Percentiles rank a stretch among this genome's conserved stretches.
These are phyloP conservation scores for Anoplophora glabripennis DNA, from an alignment of 1,140 invertebrate genomes.

Conservation along the genomic window DNA sequence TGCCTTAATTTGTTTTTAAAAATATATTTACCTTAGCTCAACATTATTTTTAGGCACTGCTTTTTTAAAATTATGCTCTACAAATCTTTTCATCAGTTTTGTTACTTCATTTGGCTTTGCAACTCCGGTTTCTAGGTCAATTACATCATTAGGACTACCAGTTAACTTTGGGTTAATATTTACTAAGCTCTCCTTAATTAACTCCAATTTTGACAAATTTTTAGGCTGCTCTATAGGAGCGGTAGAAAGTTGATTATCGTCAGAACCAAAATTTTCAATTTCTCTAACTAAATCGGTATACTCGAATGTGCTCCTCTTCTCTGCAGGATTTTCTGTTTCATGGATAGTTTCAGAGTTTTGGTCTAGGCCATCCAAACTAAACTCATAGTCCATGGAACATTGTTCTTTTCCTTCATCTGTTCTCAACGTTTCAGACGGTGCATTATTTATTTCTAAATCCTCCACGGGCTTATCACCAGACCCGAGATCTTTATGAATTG, in stretches of 20 bases:
- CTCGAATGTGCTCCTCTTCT: neutral
- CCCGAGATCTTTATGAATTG: neutral
- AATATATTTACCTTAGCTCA: constrained; percentile 46
- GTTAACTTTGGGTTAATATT: constrained; percentile 54
- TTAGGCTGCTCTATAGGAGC: neutral
- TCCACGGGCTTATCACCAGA: neutral
- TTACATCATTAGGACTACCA: constrained; percentile 57
- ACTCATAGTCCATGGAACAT: constrained; percentile 26
- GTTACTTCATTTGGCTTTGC: constrained; percentile 54
- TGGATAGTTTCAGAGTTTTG: constrained; percentile 19
- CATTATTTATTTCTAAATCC: constrained; percentile 9
- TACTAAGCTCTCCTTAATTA: constrained; percentile 35
- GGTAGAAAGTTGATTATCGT: neutral
- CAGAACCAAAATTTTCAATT: constrained; percentile 24
- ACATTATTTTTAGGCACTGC: constrained; percentile 50
- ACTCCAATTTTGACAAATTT: constrained; percentile 26
- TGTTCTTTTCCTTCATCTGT: neutral
- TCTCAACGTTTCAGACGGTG: neutral
- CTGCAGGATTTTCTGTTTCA: neutral
- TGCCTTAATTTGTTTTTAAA: too few relatives aligned
- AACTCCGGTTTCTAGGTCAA: constrained; percentile 54
- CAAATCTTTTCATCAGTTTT: constrained; percentile 60
- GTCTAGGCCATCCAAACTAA: constrained; percentile 33
- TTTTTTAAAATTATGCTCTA: constrained; percentile 56
- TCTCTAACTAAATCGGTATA: constrained; percentile 22